phyloP scores from a whole-genome alignment of 35 echinoderm and acorn worm genomes.

The Holothuria glaberrima region DNA sequence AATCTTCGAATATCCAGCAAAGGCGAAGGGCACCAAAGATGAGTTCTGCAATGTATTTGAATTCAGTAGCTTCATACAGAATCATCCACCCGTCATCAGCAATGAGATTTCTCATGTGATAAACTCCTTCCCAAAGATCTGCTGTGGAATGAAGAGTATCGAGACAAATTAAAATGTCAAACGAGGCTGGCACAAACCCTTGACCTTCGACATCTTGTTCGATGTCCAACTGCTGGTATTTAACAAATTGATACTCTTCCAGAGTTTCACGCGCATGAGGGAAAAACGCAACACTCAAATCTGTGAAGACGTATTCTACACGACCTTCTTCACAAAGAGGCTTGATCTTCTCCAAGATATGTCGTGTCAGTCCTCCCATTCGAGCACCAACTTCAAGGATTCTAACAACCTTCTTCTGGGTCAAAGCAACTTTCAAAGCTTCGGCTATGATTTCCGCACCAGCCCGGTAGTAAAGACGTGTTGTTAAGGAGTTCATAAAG shows the following conservation, averaged over 20 bases:
- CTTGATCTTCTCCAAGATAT: conserved; percentile 80
- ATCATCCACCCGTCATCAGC: conserved; percentile 77
- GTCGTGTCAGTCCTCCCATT: conserved; percentile 89
- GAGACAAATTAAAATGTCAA: conserved; percentile 88
- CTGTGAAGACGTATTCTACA: conserved; percentile 97
- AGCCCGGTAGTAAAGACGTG: conserved; percentile 83
- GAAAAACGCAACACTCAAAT: conserved; percentile 94
- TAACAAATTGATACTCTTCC: conserved; percentile 68
- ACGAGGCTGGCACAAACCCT: conserved; percentile 83
- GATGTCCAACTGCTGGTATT: conserved; percentile 96
- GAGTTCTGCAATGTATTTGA: conserved; percentile 72
- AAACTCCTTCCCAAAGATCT: conserved; percentile 58
- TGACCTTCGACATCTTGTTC: conserved; percentile 83
- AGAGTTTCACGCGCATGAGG: conserved; percentile 78
- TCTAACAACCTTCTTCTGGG: conserved; percentile 79
- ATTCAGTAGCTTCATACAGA: conserved; percentile 79
- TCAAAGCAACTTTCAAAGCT: conserved; percentile 71
- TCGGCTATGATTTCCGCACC: conserved; percentile 71
- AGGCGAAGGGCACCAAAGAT: conserved; percentile 82
- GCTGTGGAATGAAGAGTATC: conserved; percentile 90
- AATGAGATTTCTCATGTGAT: conserved; percentile 67
- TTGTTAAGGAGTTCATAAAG: conserved; percentile 89
- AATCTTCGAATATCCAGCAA: conserved; percentile 82
- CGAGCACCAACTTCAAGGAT: conserved; percentile 90
- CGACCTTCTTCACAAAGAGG: conserved; percentile 66